These are phyloP conservation scores for Marronus borbonicus DNA, from an alignment of 2,888 invertebrate species.

Conservation along the genomic window DNA sequence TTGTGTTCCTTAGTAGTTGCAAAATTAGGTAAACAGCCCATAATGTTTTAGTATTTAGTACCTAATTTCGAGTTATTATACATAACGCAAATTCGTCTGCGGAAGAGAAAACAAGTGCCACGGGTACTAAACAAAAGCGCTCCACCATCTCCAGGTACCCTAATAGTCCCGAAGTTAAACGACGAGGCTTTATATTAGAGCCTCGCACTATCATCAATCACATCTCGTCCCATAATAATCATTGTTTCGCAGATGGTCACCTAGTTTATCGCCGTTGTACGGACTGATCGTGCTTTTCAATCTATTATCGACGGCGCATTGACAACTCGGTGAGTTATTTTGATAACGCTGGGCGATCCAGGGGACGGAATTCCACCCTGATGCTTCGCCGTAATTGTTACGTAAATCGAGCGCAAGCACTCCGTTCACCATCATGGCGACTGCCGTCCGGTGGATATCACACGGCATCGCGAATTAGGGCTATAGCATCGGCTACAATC, in stretches of 20 bases:
- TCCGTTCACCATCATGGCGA: neutral
- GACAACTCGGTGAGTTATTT: slow-evolving; percentile 14
- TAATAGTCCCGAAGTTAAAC: neutral
- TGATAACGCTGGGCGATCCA: neutral
- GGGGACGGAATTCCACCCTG: neutral
- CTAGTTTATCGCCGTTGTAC: neutral
- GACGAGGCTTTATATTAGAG: neutral
- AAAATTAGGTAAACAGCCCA: too few species aligned
- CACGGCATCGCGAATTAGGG: neutral
- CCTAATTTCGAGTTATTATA: too few species aligned
- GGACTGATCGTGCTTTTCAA: neutral
- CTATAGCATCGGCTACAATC: neutral
- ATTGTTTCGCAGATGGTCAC: slow-evolving; percentile 25
- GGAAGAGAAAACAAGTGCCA: too few species aligned
- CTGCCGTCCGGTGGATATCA: neutral
- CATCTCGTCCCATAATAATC: slow-evolving; percentile 3
- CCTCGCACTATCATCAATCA: slow-evolving; percentile 6
- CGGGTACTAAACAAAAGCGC: too few species aligned
- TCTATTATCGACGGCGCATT: slow-evolving; percentile 14
- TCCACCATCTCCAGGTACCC: too few species aligned
- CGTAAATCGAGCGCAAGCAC: neutral
- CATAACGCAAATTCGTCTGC: too few species aligned
- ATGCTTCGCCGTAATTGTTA: slow-evolving; percentile 22
- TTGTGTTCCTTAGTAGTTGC: too few species aligned
- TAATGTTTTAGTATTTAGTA: too few species aligned